These are phyloP conservation scores for Trematocara zebra DNA, from an alignment of 2,113 vertebrate species.

Conservation along the genomic window DNA sequence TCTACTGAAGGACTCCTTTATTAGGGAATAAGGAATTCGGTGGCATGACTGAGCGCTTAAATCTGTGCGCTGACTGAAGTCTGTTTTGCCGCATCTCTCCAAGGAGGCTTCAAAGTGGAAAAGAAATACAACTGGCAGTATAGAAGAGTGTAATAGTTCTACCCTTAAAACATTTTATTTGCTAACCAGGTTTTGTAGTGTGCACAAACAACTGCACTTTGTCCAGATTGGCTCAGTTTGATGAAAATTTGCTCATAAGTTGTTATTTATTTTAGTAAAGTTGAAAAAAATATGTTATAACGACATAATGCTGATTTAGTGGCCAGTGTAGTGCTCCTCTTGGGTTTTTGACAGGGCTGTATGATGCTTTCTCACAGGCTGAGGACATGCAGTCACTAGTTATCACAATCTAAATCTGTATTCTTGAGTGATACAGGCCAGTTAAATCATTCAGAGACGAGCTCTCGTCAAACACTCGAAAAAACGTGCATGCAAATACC, in stretches of 20 bases:
- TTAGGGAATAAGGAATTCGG: background rate
- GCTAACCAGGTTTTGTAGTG: background rate
- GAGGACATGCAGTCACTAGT: background rate
- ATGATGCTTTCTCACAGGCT: background rate
- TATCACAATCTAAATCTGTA: background rate
- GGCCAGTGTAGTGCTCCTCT: background rate
- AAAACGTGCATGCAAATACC: background rate
- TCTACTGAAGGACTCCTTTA: background rate
- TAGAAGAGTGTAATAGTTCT: background rate
- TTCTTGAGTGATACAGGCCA: background rate
- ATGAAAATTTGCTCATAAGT: background rate
- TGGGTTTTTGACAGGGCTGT: background rate
- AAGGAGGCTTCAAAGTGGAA: background rate
- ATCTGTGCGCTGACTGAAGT: conserved; percentile 23
- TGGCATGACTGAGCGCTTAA: conserved; percentile 28
- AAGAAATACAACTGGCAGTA: background rate
- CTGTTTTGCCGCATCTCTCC: conserved; percentile 6
- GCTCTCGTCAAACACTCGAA: background rate
- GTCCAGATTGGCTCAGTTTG: background rate
- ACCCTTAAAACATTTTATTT: background rate
- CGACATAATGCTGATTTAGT: rapidly evolving
- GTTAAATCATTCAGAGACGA: background rate
- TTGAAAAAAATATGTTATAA: background rate
- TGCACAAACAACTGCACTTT: background rate
- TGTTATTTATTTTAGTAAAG: background rate